Base-by-base conservation (phyloP, 2,113 vertebrate genomes). In the Scartelaos histophorus region DNA sequence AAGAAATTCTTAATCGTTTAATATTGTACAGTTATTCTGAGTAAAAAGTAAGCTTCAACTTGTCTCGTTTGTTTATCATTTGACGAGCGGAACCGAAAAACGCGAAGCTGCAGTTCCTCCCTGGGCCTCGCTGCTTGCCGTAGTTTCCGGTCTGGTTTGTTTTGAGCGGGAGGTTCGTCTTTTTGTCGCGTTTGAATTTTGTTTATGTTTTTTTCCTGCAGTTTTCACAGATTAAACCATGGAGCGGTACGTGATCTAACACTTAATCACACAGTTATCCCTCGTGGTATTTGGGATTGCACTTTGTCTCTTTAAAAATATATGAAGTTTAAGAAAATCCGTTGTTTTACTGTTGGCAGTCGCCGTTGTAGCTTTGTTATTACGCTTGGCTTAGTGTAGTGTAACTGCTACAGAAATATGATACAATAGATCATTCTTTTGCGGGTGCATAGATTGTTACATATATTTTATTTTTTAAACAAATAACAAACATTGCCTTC, bases 241-340 rank as follows among this genome's bases (percentile, higher is more conserved):
- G 90, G 90, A 92, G 17, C 89, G 90, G 90, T 92, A 89, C 3
- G 89, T 90, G 0, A 62, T 66, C 25, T 34, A 17, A 34, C 25
- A 29, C 15, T 61, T 60, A 15, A 11, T 5, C 56, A 29, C 25
- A 29, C 9, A 13, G 5, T 60, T 29, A 2, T 60, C 13, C 3
- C 15, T 13, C 24, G 29, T 24, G 22, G 57, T 13, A 2, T 13
- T 60, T 6, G 58, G 15, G 11, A 19, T 62, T 29, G 16, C 10
- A 11, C 5, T 35, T 10, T 19, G 17, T 64, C 16, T 12, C 0
- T 17, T 43, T 43, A 21, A 1, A 64, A 64, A n/a, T 34, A 3
- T 15, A 7, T 3, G 1, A 15, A 60, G 24, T 12, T 1, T 7
- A 34, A 25, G 56, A 58, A 25, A 58, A 25, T 22, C 22, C 0